A percentile compares a stretch with the other conserved stretches of the same genome.
These are phyloP conservation scores for Rhinoraja longicauda DNA, from an alignment of 2,797 vertebrate species.

Conservation along the genomic window DNA sequence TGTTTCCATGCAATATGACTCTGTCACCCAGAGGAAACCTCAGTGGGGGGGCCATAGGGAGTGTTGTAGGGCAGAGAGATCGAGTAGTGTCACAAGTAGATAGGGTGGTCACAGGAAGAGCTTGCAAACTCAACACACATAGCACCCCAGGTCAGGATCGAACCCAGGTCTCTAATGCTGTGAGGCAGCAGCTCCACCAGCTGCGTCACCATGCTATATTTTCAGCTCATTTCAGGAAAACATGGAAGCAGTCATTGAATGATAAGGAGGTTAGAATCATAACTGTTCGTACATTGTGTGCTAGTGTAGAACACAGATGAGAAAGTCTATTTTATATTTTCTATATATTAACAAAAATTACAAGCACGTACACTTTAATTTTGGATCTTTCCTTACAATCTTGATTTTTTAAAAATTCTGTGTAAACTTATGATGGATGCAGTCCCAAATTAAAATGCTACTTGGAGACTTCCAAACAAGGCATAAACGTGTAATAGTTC, in stretches of 20 bases:
- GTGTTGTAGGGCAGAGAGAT: too few relatives aligned
- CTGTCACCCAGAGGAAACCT: too few relatives aligned
- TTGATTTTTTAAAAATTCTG: background rate
- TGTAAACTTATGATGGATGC: background rate
- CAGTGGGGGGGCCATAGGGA: too few relatives aligned
- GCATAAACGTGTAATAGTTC: background rate
- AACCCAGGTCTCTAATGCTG: too few relatives aligned
- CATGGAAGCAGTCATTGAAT: background rate
- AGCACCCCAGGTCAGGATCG: too few relatives aligned
- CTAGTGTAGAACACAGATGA: background rate
- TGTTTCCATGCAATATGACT: too few relatives aligned
- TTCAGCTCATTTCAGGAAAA: background rate
- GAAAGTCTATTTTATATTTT: background rate
- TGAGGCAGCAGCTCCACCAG: too few relatives aligned
- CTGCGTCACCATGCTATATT: background rate
- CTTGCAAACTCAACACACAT: too few relatives aligned
- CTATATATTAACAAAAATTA: background rate
- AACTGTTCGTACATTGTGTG: background rate
- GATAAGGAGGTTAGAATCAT: too few relatives aligned
- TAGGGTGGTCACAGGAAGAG: too few relatives aligned
- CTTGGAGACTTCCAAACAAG: background rate
- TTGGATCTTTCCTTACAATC: background rate
- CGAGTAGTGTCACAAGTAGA: too few relatives aligned
- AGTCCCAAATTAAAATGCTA: background rate
- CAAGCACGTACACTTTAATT: background rate